phyloP scores from a whole-genome alignment of 2,113 vertebrate genomes.

The Cinclus mexicanus region DNA sequence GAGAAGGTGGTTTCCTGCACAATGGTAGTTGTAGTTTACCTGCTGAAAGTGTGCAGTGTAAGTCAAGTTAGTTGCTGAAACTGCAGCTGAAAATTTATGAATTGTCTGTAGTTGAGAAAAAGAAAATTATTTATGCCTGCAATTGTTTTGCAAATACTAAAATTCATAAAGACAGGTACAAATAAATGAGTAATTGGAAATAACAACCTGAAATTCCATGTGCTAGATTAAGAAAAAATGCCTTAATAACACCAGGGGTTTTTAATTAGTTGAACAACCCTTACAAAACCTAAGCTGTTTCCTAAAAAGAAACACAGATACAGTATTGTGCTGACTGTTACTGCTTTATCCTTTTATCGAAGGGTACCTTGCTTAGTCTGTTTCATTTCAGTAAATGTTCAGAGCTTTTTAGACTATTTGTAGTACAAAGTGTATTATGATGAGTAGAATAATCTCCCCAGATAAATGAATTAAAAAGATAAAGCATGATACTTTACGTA shows the following conservation, averaged over 20 bases:
- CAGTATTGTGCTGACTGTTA: neutral
- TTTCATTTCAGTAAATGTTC: neutral
- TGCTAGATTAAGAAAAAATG: neutral
- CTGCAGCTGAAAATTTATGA: neutral
- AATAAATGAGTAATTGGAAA: neutral
- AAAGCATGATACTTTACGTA: neutral
- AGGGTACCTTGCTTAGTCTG: neutral
- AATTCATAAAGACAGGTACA: neutral
- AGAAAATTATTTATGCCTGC: neutral
- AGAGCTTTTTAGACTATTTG: neutral
- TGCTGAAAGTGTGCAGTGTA: neutral
- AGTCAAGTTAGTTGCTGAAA: neutral
- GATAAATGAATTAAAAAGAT: constrained; percentile 13
- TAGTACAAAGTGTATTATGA: neutral
- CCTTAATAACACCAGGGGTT: neutral
- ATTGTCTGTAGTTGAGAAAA: neutral
- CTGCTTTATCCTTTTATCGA: neutral
- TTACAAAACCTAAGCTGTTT: neutral
- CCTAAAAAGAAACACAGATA: neutral
- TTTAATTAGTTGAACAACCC: neutral
- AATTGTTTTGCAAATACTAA: neutral
- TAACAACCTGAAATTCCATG: neutral
- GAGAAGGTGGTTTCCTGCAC: neutral
- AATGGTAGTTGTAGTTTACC: neutral
- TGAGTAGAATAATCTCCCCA: neutral